Evolutionary conservation across 2,113 vertebrate species (phyloP).

Genomic region (Piaya cayana): DNA sequence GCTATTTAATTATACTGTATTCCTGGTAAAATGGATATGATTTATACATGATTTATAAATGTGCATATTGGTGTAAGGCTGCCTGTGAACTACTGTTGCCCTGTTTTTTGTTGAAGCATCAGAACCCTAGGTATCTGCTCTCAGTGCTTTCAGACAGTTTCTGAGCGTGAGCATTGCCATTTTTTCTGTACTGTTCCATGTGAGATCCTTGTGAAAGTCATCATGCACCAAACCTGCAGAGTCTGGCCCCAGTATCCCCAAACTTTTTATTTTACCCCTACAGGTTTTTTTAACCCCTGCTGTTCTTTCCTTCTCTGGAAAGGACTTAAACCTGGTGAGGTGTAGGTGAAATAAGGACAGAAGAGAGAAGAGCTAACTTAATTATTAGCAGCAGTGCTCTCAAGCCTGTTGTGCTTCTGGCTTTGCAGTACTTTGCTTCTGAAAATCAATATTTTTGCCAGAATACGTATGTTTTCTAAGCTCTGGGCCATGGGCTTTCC

Average conservation of each 20-base stretch:
- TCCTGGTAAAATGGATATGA: neutral
- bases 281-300: no score
- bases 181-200: neutral
- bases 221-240: neutral
- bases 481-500: constrained; percentile 54
- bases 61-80: neutral
- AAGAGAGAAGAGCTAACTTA: neutral
- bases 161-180: neutral
- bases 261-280: neutral
- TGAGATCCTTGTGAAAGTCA: neutral
- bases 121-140: neutral
- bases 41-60: neutral
- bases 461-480: constrained; percentile 16
- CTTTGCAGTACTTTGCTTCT: neutral
- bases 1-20: neutral
- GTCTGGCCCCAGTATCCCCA: neutral
- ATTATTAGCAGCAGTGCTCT: neutral
- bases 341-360: constrained; percentile 10
- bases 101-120: neutral
- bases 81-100: neutral
- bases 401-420: neutral
- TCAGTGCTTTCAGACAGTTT: neutral
- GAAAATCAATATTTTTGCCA: constrained; percentile 16
- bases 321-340: neutral
- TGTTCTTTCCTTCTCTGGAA: neutral